Evolutionary conservation across 2,113 vertebrate species (phyloP).

Genomic region (Chloroceryle aenea): DNA sequence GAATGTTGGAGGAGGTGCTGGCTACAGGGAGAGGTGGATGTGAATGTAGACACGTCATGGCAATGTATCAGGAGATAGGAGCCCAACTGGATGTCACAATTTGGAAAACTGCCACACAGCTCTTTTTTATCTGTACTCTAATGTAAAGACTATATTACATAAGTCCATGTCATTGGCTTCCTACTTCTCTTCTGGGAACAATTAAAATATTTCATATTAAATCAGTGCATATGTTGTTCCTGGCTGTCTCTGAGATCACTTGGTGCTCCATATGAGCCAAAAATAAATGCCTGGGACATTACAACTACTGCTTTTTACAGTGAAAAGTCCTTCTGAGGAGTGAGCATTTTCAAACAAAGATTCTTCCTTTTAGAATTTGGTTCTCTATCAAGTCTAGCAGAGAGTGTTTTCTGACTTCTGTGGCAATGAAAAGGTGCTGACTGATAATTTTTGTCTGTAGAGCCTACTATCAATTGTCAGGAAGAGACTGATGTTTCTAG

Average conservation of each 20-base stretch:
- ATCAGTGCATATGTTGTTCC: not conserved
- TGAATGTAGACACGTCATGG: not conserved
- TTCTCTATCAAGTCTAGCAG: not conserved
- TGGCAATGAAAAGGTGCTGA: not conserved
- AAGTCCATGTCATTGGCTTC: not conserved
- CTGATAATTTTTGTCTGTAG: not conserved
- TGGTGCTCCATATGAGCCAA: not conserved
- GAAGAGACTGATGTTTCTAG: not conserved
- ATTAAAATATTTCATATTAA: conserved; percentile 18
- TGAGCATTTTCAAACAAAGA: not conserved
- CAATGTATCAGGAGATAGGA: not conserved
- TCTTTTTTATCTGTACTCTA: conserved; percentile 7
- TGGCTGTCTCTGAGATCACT: not conserved
- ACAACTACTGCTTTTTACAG: not conserved
- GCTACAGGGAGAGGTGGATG: not conserved
- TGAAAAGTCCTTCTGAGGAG: not conserved
- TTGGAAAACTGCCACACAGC: not conserved
- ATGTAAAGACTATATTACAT: conserved; percentile 12
- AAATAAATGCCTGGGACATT: not conserved
- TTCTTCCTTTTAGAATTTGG: not conserved
- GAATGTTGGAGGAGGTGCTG: not conserved
- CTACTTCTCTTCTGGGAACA: conserved; percentile 25
- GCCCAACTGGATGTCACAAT: not conserved
- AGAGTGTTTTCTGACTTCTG: not conserved
- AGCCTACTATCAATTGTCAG: not conserved